Conservation (phyloP, 2,888 invertebrate genomes). For the Thereva nobilitata region DNA sequence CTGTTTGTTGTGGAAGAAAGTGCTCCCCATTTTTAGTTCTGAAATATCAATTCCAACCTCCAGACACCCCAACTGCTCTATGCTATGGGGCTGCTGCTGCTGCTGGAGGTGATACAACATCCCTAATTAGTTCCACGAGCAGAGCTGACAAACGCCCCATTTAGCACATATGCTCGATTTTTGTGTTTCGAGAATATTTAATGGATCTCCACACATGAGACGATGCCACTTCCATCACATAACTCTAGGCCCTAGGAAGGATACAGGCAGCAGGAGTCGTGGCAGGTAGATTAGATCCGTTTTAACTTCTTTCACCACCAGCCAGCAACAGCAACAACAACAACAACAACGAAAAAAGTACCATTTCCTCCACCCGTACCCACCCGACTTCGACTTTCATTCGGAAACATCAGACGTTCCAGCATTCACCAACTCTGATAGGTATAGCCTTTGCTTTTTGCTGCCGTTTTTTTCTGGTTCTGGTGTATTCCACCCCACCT, state of each 20-base stretch:
- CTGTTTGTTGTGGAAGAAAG: too few species aligned
- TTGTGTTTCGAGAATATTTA: constrained; percentile 26
- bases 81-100: too few species aligned
- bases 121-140: constrained; percentile 36
- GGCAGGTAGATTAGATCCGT: constrained; percentile 27
- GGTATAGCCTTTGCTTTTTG: neutral
- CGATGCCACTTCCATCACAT: constrained; percentile 32
- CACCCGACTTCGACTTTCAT: too few species aligned
- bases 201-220: constrained; percentile 6
- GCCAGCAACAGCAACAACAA: neutral
- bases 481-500: constrained; percentile 10
- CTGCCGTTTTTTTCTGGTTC: neutral
- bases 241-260: constrained; percentile 20
- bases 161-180: constrained; percentile 45
- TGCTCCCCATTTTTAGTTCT: too few species aligned
- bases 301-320: neutral
- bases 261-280: neutral
- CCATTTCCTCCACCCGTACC: too few species aligned
- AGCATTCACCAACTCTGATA: too few species aligned
- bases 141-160: constrained; percentile 46
- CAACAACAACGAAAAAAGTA: too few species aligned
- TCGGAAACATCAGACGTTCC: too few species aligned
- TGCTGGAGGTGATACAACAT: constrained; percentile 16
- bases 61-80: too few species aligned
- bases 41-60: too few species aligned